Evolutionary conservation across 2,888 invertebrate genomes (phyloP), one percentile per base, ranked within the genome.

Genomic region (Gisinianus flammeolus): DNA sequence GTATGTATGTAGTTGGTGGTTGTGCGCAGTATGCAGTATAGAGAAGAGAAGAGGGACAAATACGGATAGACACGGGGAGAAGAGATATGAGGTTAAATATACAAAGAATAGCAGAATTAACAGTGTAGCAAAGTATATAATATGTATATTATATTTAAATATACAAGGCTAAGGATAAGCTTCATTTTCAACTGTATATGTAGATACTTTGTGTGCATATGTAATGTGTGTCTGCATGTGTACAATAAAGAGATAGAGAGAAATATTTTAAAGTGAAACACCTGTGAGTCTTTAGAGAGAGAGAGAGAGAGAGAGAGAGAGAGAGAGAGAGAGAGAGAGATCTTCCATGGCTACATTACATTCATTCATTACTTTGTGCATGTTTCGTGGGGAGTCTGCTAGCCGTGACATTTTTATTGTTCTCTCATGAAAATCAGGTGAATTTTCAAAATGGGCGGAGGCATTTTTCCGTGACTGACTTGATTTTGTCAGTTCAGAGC

Each of bases 321-420:
- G n/a, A n/a, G n/a, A n/a, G n/a, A n/a, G n/a, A n/a, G n/a, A n/a
- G n/a, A n/a, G n/a, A n/a, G n/a, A n/a, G n/a, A n/a, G n/a, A 73
- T 62, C 62, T 68, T 67, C 76, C 76, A 76, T 76, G 76, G 66
- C 54, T 76, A 56, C 76, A 76, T 67, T 66, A 76, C 76, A 68
- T 68, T 76, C 76, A 64, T 75, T 58, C 66, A 67, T 76, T 68
- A 76, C 56, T 76, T 66, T 44, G 76, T 67, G 74, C 24, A 74
- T 76, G n/a, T n/a, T 76, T 76, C 76, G 68, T 68, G 76, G 76
- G 76, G 76, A 68, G 76, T 76, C 56, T 22, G 22, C 52, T 76
- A 76, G 76, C 76, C 76, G 68, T 76, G 76, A 76, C 76, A 76
- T 76, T 76, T 76, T 76, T 76, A 67, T 76, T 76, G 76, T 76